phyloP scores from a whole-genome alignment of 1,140 invertebrate genomes.

The Idris sp. region DNA sequence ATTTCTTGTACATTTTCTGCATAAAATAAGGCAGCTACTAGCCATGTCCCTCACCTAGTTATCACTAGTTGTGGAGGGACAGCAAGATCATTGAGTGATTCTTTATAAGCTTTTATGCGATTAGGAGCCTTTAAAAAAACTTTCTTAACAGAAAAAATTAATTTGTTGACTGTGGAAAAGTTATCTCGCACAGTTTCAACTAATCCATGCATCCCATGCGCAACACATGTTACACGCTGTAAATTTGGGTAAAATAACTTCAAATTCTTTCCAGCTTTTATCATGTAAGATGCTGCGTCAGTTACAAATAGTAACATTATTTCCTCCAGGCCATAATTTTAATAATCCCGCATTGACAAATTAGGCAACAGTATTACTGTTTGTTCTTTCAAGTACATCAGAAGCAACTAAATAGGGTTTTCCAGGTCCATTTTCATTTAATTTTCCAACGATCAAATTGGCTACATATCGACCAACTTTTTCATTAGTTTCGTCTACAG shows the following conservation, averaged over 20 bases:
- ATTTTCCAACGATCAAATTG: conserved; percentile 34
- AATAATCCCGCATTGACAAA: conserved; percentile 26
- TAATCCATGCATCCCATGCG: conserved; percentile 29
- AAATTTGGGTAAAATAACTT: conserved; percentile 29
- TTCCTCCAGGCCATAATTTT: conserved; percentile 23
- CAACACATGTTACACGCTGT: conserved; percentile 23
- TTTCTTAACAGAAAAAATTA: conserved; percentile 30
- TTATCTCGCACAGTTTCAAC: conserved; percentile 13
- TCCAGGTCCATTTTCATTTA: conserved; percentile 19
- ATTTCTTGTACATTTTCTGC: conserved; percentile 9
- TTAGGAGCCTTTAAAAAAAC: conserved; percentile 26
- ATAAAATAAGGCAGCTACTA: conserved; percentile 22
- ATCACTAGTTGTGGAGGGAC: conserved; percentile 23
- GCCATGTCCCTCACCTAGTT: conserved; percentile 30
- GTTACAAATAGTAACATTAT: conserved; percentile 26
- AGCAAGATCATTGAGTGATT: conserved; percentile 2
- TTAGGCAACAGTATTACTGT: conserved; percentile 14
- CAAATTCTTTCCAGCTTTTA: conserved; percentile 23
- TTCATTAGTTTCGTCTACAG: conserved; percentile 30
- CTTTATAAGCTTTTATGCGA: conserved; percentile 9
- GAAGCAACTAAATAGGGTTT: conserved; percentile 9
- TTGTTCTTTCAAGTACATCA: conserved; percentile 14
- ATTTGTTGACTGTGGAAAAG: conserved; percentile 6
- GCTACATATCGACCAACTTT: conserved; percentile 22
- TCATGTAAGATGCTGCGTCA: conserved; percentile 30